phyloP scores from a whole-genome alignment of 2,113 vertebrate genomes.

The Ameiurus melas region DNA sequence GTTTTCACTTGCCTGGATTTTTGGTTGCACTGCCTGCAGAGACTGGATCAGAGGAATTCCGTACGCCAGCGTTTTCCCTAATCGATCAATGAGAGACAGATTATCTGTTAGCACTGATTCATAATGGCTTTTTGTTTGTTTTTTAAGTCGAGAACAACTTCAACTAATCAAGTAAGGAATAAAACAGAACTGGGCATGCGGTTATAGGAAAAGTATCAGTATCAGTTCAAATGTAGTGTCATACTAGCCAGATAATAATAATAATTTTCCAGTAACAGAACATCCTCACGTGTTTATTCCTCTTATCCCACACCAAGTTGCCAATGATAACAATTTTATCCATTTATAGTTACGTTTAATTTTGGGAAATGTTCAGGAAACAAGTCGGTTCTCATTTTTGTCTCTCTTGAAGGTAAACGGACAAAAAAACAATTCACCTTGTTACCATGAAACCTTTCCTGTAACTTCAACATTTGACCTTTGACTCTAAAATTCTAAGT shows the following conservation, averaged over 20 bases:
- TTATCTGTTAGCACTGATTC: background rate
- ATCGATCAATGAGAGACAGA: background rate
- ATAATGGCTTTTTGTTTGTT: background rate
- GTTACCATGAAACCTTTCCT: background rate
- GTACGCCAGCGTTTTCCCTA: slow-evolving; percentile 95
- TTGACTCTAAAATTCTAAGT: too few species aligned
- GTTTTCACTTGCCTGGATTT: slow-evolving; percentile 78
- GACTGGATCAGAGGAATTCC: slow-evolving; percentile 88
- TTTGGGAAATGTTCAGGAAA: background rate
- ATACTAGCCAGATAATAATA: too few species aligned
- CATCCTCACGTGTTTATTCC: too few species aligned
- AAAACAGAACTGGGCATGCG: background rate
- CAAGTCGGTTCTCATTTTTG: background rate
- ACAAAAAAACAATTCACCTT: background rate
- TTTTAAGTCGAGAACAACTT: background rate
- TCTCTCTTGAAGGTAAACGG: background rate
- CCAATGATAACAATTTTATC: background rate
- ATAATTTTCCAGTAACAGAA: too few species aligned
- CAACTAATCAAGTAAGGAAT: background rate
- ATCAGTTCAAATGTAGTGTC: background rate
- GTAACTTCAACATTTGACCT: too few species aligned
- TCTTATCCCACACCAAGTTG: background rate
- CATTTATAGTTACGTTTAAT: background rate
- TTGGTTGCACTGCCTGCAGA: slow-evolving; percentile 80
- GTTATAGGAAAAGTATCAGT: background rate